Conservation (phyloP, 23 tunicate species). For the Ciona savignyi region DNA sequence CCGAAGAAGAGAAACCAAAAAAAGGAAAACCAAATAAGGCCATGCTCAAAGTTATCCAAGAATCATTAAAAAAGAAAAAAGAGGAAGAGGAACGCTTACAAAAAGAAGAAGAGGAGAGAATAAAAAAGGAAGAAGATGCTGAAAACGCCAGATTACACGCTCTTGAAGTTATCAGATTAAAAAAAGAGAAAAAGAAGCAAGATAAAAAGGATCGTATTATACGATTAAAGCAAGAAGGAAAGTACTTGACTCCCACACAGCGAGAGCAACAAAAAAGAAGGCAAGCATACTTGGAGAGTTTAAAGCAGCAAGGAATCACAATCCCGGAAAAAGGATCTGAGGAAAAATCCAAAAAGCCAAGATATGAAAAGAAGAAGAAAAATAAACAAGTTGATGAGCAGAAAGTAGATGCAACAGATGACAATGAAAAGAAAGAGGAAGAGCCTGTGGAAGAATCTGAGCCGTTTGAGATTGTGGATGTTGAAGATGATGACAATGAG, state of each 20-base stretch:
- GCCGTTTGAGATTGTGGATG: slow-evolving; percentile 12
- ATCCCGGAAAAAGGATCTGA: slow-evolving; percentile 30
- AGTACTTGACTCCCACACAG: slow-evolving; percentile 66
- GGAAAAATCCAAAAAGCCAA: slow-evolving; percentile 27
- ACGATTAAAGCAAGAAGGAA: slow-evolving; percentile 68
- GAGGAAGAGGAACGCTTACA: slow-evolving; percentile 72
- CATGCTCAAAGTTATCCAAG: slow-evolving; percentile 56
- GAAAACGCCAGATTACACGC: slow-evolving; percentile 26
- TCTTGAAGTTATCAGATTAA: slow-evolving; percentile 45
- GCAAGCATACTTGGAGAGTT: slow-evolving; percentile 47
- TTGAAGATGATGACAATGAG: slow-evolving; percentile 31
- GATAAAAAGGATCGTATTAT: slow-evolving; percentile 82
- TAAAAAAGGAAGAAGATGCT: slow-evolving; percentile 76
- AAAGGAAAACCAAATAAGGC: slow-evolving; percentile 42
- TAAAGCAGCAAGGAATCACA: slow-evolving; percentile 45
- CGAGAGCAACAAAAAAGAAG: slow-evolving; percentile 50
- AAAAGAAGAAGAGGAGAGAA: slow-evolving; percentile 59
- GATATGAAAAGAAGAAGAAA: slow-evolving; percentile 21
- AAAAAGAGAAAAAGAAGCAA: slow-evolving; percentile 73
- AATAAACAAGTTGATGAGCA: slow-evolving; percentile 7
- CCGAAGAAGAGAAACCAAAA: slow-evolving; percentile 24
- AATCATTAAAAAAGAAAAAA: slow-evolving; percentile 44
- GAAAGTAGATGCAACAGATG: slow-evolving; percentile 1
- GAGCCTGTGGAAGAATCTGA: slow-evolving; percentile 22
- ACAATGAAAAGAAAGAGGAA: slow-evolving; percentile 25